Percentiles rank a stretch among this genome's conserved stretches.
Evolutionary conservation across 2,113 vertebrate species (phyloP).

Genomic region (Antechinus flavipes): DNA sequence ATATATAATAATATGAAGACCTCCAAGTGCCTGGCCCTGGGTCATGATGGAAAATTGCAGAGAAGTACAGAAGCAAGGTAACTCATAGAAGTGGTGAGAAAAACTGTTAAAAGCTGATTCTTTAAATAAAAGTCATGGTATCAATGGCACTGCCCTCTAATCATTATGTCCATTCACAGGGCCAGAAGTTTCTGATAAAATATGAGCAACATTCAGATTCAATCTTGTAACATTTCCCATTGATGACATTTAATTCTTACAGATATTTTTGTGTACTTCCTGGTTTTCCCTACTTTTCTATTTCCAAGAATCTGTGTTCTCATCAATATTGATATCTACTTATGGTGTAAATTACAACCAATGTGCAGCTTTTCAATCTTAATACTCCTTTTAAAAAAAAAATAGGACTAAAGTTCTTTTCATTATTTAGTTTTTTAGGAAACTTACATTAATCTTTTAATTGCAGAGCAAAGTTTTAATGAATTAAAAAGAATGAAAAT

Average conservation of each 20-base stretch:
- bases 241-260: background rate
- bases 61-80: background rate
- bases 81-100: background rate
- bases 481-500: slow-evolving; percentile 42
- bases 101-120: background rate
- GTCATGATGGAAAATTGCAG: background rate
- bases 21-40: background rate
- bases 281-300: slow-evolving; percentile 1
- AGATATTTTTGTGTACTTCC: slow-evolving; percentile 28
- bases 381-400: background rate
- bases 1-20: background rate
- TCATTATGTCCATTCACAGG: background rate
- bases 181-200: background rate
- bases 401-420: background rate
- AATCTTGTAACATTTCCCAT: background rate
- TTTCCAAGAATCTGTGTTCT: background rate
- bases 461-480: slow-evolving; percentile 26
- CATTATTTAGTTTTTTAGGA: slow-evolving; percentile 43
- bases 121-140: background rate
- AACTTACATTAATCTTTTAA: slow-evolving; percentile 33
- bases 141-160: background rate
- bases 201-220: background rate
- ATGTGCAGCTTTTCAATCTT: background rate
- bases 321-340: background rate
- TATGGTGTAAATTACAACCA: background rate